phyloP scores from a whole-genome alignment of 2,888 invertebrate genomes.

The Cybosia mesomella region DNA sequence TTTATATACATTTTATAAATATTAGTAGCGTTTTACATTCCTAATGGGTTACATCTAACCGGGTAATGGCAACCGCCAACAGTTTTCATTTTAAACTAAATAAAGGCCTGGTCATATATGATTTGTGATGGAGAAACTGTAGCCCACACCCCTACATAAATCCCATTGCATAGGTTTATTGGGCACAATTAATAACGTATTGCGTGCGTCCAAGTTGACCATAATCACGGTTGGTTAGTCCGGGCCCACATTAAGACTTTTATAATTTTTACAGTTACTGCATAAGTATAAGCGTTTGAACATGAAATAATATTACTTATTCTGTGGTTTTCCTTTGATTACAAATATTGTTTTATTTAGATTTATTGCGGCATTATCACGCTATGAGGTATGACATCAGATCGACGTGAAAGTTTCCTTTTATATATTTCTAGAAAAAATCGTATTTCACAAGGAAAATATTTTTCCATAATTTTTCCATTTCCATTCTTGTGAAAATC shows the following conservation, averaged over 20 bases:
- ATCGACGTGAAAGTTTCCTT: neutral
- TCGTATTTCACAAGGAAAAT: neutral
- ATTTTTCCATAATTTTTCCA: too few relatives aligned
- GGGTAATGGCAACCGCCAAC: neutral
- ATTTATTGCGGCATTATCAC: slow-evolving; percentile 1
- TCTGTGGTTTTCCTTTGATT: neutral
- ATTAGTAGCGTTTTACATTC: too few relatives aligned
- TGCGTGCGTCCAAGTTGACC: neutral
- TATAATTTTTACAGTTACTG: neutral
- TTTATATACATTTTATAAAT: too few relatives aligned
- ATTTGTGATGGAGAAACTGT: neutral
- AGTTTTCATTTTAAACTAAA: neutral
- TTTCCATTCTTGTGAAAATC: too few relatives aligned
- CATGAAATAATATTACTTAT: slow-evolving; percentile 1
- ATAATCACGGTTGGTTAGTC: neutral
- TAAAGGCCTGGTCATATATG: neutral
- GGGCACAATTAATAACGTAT: neutral
- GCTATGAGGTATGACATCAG: neutral
- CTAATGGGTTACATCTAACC: too few relatives aligned
- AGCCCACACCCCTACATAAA: neutral
- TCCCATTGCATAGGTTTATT: neutral
- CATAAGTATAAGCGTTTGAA: neutral
- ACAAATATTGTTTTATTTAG: slow-evolving; percentile 1
- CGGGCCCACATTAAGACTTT: neutral
- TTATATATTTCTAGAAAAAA: neutral